Conservation (phyloP, 2,113 vertebrate genomes). For the Bubo blakistoni region DNA sequence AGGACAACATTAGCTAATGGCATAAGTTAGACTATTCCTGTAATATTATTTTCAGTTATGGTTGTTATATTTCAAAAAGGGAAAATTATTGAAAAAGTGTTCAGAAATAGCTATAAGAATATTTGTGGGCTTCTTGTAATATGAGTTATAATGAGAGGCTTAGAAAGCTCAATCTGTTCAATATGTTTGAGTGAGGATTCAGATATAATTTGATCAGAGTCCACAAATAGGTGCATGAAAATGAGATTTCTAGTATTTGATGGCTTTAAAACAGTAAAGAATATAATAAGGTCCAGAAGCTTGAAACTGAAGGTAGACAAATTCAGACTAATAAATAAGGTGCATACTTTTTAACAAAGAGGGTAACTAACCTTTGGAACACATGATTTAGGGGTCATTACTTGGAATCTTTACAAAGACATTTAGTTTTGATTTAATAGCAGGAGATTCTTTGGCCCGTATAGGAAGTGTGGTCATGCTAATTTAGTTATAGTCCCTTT, state of each 20-base stretch:
- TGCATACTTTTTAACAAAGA: neutral
- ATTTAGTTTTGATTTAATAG: conserved; percentile 2
- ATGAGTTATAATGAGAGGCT: neutral
- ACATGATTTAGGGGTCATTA: neutral
- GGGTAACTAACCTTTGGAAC: neutral
- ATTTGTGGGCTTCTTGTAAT: neutral
- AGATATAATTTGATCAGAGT: neutral
- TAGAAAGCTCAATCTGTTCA: neutral
- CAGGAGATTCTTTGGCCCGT: neutral
- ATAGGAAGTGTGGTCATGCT: neutral
- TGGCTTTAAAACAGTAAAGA: neutral
- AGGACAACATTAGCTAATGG: neutral
- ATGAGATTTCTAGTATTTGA: conserved; percentile 1
- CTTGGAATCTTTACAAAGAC: conserved; percentile 24
- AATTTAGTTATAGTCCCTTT: neutral
- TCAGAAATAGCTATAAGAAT: conserved; percentile 1
- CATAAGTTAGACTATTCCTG: neutral
- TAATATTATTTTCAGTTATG: neutral
- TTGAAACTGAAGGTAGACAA: neutral
- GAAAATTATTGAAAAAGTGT: neutral
- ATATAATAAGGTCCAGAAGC: neutral
- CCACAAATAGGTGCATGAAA: neutral
- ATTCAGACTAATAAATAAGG: neutral
- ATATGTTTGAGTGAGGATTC: neutral
- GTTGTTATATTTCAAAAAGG: neutral